Percentiles rank a stretch among this genome's conserved stretches.
These are phyloP conservation scores for Kryptolebias ocellatus DNA, from an alignment of 2,797 vertebrate species.

Conservation along the genomic window DNA sequence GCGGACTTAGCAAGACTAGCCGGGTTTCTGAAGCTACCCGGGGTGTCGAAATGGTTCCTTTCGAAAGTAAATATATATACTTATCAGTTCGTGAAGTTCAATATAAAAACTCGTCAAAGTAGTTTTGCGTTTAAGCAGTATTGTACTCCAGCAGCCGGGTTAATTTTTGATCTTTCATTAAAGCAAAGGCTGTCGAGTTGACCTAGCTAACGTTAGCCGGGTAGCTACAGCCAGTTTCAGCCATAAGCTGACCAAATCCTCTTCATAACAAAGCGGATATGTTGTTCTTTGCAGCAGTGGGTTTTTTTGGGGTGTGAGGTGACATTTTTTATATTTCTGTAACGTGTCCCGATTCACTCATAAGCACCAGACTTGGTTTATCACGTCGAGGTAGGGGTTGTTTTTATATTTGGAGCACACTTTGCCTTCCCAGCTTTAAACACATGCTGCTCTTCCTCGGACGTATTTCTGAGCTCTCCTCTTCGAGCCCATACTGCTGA, in stretches of 20 bases:
- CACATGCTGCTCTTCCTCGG: slow-evolving; percentile 57
- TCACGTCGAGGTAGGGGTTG: slow-evolving; percentile 24
- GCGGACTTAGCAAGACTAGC: slow-evolving; percentile 70
- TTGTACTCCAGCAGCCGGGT: rapidly evolving
- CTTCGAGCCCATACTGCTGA: background rate
- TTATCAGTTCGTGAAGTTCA: background rate
- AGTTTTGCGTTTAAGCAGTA: background rate
- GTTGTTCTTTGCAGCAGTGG: slow-evolving; percentile 24
- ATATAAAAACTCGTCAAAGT: rapidly evolving
- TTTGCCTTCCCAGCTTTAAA: slow-evolving; percentile 72
- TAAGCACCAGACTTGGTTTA: background rate
- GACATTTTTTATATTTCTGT: background rate
- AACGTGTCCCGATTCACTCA: background rate
- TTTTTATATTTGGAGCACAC: slow-evolving; percentile 60
- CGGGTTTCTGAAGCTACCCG: slow-evolving; percentile 53
- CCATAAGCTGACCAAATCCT: slow-evolving; percentile 74
- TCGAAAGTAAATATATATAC: background rate
- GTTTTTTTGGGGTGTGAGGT: background rate
- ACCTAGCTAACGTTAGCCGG: slow-evolving; percentile 70
- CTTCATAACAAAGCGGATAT: slow-evolving; percentile 58
- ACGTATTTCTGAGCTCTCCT: slow-evolving; percentile 31
- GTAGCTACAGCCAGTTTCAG: slow-evolving; percentile 76
- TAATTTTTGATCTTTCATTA: slow-evolving; percentile 59
- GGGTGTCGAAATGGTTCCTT: slow-evolving; percentile 44
- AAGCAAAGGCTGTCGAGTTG: slow-evolving; percentile 63